Evolutionary conservation across 2,797 vertebrate species (phyloP), one percentile per base, ranked within the genome.

Genomic region (Parauchenoglanis ngamensis): DNA sequence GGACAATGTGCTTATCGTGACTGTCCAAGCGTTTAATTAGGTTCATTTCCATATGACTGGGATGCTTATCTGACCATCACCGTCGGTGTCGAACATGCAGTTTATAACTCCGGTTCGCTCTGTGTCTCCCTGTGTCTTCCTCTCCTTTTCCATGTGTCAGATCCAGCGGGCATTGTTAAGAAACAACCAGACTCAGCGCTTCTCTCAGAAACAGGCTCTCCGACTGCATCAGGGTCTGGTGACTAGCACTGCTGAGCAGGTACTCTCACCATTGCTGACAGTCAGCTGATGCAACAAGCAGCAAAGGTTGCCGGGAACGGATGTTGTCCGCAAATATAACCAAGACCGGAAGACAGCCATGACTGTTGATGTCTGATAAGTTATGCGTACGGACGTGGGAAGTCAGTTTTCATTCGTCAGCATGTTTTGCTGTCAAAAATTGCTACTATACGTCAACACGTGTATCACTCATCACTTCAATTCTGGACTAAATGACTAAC

Each of bases 171-270:
- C 96, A 84, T 94, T 98, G 89, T 95, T 98, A 86, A 95, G 97
- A 91, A 98, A 98, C 93, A 97, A 97, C 93, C 97, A 98, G 91
- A 97, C 97, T 40, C 97, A 97, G 93, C 95, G 96, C 12, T 97
- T 97, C 92, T 97, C 97, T 46, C 97, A 97, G 94, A 97, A 97
- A 84, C 97, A 98, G 93, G 97, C 97, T 75, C 96, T 98, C 65
- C 91, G 97, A 67, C 94, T 98, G 87, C 96, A 98, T 91, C 97
- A 98, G 88, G 97, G 97, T 84, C 95, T 98, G 68, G 96, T 97
- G 93, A 97, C 96, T 93, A 98, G 97, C 95, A 97, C 97, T 1
- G 97, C 97, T 13, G 97, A 98, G 94, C 97, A 98, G 96, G 97
- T 96, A 46, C 73, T 78, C 57, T 59, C 68, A 56, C 40, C 61